Evolutionary conservation across 2,888 invertebrate genomes (phyloP).

Genomic region (Melolontha melolontha): DNA sequence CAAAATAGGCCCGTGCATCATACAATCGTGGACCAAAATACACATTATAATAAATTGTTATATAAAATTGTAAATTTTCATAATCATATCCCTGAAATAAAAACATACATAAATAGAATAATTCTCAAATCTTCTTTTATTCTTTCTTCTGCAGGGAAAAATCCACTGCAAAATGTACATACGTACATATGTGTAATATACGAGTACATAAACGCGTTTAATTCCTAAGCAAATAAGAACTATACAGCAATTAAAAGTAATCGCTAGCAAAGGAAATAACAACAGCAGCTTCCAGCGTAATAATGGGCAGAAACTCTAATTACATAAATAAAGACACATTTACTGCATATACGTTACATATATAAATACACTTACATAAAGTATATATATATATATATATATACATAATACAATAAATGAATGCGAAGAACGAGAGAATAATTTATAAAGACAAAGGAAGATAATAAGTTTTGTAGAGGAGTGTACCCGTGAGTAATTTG

Average conservation of each 20-base stretch:
- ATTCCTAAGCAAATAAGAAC: constrained; percentile 5
- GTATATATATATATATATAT: constrained; percentile 13
- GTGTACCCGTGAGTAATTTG: constrained; percentile 64
- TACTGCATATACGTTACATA: background rate
- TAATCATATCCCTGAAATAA: too few relatives aligned
- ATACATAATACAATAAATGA: constrained; percentile 21
- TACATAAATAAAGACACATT: background rate
- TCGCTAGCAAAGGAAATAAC: constrained; percentile 38
- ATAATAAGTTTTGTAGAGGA: constrained; percentile 53
- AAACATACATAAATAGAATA: too few relatives aligned
- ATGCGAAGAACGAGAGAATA: constrained; percentile 40
- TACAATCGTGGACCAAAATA: too few relatives aligned
- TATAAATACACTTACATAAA: background rate
- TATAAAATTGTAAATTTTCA: too few relatives aligned
- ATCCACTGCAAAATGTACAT: too few relatives aligned
- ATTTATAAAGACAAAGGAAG: constrained; percentile 52
- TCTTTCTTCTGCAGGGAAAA: too few relatives aligned
- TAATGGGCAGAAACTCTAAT: constrained; percentile 29
- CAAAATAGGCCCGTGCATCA: too few relatives aligned
- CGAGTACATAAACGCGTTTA: background rate
- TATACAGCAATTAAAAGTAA: constrained; percentile 37
- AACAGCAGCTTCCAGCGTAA: constrained; percentile 34
- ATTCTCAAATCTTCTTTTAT: too few relatives aligned
- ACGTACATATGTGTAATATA: background rate
- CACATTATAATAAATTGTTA: too few relatives aligned